phyloP scores from a whole-genome alignment of 2,113 vertebrate species.

The Mus spicilegus region DNA sequence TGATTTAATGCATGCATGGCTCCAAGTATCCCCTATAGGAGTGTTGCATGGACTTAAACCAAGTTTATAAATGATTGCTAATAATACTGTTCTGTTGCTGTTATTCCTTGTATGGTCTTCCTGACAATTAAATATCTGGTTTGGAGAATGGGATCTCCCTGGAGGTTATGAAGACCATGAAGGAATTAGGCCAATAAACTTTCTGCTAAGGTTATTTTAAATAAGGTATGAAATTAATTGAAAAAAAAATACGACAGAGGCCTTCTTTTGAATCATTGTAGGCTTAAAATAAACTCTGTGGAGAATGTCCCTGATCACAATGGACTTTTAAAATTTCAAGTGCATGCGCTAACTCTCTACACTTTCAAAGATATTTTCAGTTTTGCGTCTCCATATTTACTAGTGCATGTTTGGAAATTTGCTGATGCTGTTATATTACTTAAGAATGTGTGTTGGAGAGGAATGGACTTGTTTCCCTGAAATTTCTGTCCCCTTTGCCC shows the following conservation, averaged over 20 bases:
- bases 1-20: slow-evolving; percentile 83
- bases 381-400: slow-evolving; percentile 16
- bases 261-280: not conserved
- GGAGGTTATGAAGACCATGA: slow-evolving; percentile 20
- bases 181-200: slow-evolving; percentile 31
- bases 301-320: slow-evolving; percentile 28
- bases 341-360: not conserved
- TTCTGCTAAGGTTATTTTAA: slow-evolving; percentile 55
- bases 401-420: not conserved
- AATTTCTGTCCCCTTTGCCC: slow-evolving; percentile 1
- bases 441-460: slow-evolving; percentile 41
- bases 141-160: slow-evolving; percentile 47
- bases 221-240: slow-evolving; percentile 58
- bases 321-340: slow-evolving; percentile 36
- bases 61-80: slow-evolving; percentile 79
- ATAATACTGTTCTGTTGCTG: slow-evolving; percentile 61
- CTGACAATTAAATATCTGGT: slow-evolving; percentile 49
- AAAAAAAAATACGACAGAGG: slow-evolving; percentile 23
- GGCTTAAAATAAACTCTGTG: slow-evolving; percentile 2
- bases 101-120: slow-evolving; percentile 58
- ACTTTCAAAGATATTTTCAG: slow-evolving; percentile 27
- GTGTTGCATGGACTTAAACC: slow-evolving; percentile 80
- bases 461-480: not conserved
- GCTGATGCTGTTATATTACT: slow-evolving; percentile 15
- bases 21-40: slow-evolving; percentile 81